Percentiles rank a stretch among this genome's conserved stretches.
phyloP scores from a whole-genome alignment of 2,888 invertebrate species.

The Willowsia nigromaculata region DNA sequence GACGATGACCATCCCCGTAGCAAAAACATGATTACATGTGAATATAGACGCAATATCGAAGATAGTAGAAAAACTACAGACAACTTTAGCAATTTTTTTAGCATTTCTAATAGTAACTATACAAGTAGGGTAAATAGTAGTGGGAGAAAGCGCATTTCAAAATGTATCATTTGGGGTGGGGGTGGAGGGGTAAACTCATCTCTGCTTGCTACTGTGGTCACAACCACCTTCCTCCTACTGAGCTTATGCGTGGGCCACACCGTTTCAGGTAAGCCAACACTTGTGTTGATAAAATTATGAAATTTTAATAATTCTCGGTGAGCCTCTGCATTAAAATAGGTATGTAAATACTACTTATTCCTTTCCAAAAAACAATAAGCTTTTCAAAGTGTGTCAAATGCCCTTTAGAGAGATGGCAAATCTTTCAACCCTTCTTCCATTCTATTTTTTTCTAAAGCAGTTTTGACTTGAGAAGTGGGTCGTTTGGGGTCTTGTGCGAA shows the following conservation, averaged over 20 bases:
- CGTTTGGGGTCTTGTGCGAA: not conserved
- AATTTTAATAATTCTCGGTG: too few species aligned
- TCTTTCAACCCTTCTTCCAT: too few species aligned
- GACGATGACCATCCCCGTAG: not conserved
- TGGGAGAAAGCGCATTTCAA: not conserved
- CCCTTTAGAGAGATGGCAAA: too few species aligned
- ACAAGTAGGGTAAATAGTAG: not conserved
- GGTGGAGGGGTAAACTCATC: not conserved
- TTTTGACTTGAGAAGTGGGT: too few species aligned
- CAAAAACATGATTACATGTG: not conserved
- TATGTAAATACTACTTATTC: too few species aligned
- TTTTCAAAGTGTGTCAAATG: too few species aligned
- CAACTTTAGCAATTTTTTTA: not conserved
- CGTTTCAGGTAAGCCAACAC: constrained; percentile 73
- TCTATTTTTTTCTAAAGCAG: not conserved
- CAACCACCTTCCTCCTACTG: constrained; percentile 75
- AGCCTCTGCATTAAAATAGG: too few species aligned
- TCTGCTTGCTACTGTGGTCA: constrained; percentile 45
- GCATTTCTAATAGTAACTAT: not conserved
- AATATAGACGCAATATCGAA: not conserved
- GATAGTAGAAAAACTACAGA: not conserved
- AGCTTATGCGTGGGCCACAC: constrained; percentile 78
- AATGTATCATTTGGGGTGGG: constrained; percentile 12
- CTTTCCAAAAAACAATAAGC: too few species aligned
- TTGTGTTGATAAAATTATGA: not conserved